Evolutionary conservation across 2,888 invertebrate species (phyloP).

Genomic region (Pomacea canaliculata): DNA sequence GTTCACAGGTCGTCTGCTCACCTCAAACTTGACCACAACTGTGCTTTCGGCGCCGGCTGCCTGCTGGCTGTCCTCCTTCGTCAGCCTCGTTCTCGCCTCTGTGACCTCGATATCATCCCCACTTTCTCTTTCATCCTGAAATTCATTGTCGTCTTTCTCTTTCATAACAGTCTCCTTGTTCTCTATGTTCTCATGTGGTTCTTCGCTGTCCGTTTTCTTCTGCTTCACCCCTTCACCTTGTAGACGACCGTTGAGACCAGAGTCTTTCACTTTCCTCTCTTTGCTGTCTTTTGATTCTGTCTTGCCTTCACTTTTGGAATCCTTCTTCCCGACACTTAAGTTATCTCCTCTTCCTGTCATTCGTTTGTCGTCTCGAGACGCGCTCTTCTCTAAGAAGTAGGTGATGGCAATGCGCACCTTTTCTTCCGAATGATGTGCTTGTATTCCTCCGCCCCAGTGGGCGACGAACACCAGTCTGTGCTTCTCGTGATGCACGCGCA

Average conservation of each 20-base stretch:
- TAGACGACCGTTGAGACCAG: no score
- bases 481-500: slow-evolving; percentile 47
- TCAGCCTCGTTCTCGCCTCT: background rate
- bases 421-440: slow-evolving; percentile 50
- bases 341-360: no score
- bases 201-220: no score
- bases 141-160: background rate
- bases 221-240: no score
- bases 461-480: slow-evolving; percentile 50
- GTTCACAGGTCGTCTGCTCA: background rate
- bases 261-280: no score
- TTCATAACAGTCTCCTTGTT: background rate
- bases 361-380: no score
- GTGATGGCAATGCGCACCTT: slow-evolving; percentile 36
- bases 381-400: slow-evolving; percentile 7
- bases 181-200: no score
- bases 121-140: background rate
- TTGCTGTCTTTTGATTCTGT: no score
- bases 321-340: no score
- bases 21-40: slow-evolving; percentile 14
- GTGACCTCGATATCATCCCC: no score
- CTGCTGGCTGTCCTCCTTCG: background rate
- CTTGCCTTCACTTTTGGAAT: no score
- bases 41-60: background rate
- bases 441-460: slow-evolving; percentile 62